Evolutionary conservation across 2,113 vertebrate genomes (phyloP).

Genomic region (Cavia porcellus): DNA sequence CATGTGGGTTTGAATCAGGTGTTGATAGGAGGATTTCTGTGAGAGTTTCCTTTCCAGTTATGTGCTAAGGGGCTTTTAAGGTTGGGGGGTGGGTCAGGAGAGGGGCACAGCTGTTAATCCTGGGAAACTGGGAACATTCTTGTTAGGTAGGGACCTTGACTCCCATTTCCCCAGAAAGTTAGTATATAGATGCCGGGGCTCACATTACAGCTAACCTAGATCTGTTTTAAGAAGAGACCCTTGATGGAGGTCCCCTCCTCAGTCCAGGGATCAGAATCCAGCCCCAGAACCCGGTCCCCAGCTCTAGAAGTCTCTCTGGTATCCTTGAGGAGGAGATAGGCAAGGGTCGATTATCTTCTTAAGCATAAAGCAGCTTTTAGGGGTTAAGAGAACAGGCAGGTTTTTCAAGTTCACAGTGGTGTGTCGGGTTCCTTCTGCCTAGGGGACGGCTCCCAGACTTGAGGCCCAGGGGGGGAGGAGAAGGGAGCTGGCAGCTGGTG

Average conservation of each 20-base stretch:
- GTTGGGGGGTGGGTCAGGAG: neutral
- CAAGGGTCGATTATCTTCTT: constrained; percentile 63
- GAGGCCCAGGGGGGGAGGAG: constrained; percentile 14
- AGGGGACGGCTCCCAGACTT: constrained; percentile 64
- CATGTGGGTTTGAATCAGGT: neutral
- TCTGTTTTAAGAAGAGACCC: neutral
- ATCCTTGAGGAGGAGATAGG: neutral
- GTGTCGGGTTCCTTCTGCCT: constrained; percentile 64
- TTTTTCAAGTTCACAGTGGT: constrained; percentile 82
- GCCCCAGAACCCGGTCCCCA: neutral
- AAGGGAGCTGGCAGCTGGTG: constrained; percentile 35
- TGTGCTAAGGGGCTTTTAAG: neutral
- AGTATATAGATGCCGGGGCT: neutral
- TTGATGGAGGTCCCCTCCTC: neutral
- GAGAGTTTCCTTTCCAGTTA: neutral
- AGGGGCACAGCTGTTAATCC: constrained; percentile 18
- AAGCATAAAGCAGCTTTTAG: constrained; percentile 71
- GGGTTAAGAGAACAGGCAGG: constrained; percentile 82
- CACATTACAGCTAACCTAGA: neutral
- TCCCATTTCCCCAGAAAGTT: neutral
- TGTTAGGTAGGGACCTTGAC: neutral
- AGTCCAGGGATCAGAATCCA: neutral
- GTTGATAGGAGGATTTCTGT: constrained; percentile 18
- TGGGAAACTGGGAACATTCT: constrained; percentile 15
- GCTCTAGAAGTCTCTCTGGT: constrained; percentile 7